Conservation (phyloP, 2,113 vertebrate genomes). For the Rhodinocichla rosea region DNA sequence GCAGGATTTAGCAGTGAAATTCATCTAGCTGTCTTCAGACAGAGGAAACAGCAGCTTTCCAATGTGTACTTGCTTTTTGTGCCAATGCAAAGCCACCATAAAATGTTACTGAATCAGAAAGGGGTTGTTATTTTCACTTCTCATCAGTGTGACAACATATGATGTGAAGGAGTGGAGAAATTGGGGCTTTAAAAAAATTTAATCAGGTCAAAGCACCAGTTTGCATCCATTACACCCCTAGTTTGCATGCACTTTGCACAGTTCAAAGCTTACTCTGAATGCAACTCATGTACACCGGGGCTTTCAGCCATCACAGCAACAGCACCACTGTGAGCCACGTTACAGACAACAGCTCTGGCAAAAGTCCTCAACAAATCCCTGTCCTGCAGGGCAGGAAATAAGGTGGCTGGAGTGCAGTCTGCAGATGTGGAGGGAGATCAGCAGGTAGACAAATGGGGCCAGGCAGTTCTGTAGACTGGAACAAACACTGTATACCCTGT, state of each 20-base stretch:
- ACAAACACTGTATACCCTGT: neutral
- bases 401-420: neutral
- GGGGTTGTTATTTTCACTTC: neutral
- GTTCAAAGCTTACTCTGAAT: neutral
- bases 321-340: fast-evolving
- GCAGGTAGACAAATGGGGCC: neutral
- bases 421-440: neutral
- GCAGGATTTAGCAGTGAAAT: neutral
- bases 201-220: neutral
- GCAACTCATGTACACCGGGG: neutral
- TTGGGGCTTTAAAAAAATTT: neutral
- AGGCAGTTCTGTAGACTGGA: neutral
- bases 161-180: neutral
- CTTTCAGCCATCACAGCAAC: neutral
- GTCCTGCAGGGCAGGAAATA: neutral
- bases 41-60: neutral
- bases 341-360: neutral
- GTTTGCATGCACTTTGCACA: neutral
- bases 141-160: neutral
- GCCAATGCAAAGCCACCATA: neutral
- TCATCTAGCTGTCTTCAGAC: neutral
- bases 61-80: neutral
- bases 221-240: neutral
- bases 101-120: neutral
- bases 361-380: neutral